phyloP scores from a whole-genome alignment of 2,113 vertebrate species.

The Mesitornis unicolor region DNA sequence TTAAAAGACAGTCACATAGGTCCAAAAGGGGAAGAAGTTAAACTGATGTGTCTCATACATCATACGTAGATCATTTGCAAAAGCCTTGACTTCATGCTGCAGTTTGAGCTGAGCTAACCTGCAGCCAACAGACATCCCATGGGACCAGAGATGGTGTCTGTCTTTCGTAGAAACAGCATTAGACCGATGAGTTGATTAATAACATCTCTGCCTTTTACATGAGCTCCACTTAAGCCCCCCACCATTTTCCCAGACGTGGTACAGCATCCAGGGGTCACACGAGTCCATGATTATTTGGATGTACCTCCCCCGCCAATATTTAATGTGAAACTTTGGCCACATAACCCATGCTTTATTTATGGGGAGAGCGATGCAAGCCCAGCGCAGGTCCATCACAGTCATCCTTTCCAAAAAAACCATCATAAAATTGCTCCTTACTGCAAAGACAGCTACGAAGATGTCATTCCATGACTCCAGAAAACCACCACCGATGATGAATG shows the following conservation, averaged over 20 bases:
- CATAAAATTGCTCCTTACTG: slow-evolving; percentile 14
- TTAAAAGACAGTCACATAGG: background rate
- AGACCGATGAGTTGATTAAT: background rate
- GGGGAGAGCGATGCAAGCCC: background rate
- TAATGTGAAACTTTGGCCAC: background rate
- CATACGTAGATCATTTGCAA: background rate
- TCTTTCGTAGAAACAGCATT: background rate
- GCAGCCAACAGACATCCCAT: background rate
- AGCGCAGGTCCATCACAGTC: background rate
- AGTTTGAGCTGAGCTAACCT: background rate
- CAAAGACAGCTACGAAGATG: background rate
- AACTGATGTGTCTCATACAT: background rate
- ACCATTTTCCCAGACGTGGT: background rate
- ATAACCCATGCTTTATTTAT: background rate
- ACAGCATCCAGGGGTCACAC: background rate
- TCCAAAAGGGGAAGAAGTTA: background rate
- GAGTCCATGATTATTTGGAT: background rate
- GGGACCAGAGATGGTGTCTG: background rate
- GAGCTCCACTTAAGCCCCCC: background rate
- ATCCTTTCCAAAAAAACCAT: background rate
- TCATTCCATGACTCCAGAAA: fast-evolving
- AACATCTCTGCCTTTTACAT: background rate
- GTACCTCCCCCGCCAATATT: background rate
- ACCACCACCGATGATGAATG: fast-evolving
- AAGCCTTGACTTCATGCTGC: background rate